phyloP scores from a whole-genome alignment of 2,888 invertebrate species.

The Rhagium mordax region DNA sequence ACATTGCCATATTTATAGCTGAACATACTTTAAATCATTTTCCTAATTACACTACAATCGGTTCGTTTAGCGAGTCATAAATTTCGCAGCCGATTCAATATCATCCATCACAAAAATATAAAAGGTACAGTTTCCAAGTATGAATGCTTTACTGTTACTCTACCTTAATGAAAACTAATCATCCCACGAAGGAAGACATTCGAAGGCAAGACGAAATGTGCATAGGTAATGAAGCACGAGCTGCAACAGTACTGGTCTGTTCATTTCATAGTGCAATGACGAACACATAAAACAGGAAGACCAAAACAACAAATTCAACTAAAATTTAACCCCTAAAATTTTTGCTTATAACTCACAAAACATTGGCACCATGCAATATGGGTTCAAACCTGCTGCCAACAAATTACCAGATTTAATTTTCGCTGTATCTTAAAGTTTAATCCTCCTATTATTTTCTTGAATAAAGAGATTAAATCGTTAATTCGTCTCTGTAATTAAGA shows the following conservation, averaged over 20 bases:
- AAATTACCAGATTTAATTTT: no score
- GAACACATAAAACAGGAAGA: no score
- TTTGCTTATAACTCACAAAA: no score
- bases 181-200: not conserved
- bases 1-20: not conserved
- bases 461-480: no score
- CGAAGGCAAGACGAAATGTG: not conserved
- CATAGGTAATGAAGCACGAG: not conserved
- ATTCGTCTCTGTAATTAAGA: no score
- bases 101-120: not conserved
- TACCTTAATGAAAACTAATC: not conserved
- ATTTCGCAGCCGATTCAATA: not conserved
- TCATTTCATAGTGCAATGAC: no score
- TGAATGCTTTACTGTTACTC: slow-evolving; percentile 3
- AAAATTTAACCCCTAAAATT: no score
- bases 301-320: no score
- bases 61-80: slow-evolving; percentile 8
- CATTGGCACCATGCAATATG: no score
- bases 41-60: slow-evolving; percentile 17
- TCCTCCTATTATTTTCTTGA: no score
- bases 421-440: no score
- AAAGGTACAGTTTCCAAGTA: not conserved
- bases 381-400: no score
- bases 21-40: slow-evolving; percentile 4
- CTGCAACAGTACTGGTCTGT: not conserved